Base-by-base conservation (phyloP, 2,797 vertebrate genomes). In the Neostethus bicornis region DNA sequence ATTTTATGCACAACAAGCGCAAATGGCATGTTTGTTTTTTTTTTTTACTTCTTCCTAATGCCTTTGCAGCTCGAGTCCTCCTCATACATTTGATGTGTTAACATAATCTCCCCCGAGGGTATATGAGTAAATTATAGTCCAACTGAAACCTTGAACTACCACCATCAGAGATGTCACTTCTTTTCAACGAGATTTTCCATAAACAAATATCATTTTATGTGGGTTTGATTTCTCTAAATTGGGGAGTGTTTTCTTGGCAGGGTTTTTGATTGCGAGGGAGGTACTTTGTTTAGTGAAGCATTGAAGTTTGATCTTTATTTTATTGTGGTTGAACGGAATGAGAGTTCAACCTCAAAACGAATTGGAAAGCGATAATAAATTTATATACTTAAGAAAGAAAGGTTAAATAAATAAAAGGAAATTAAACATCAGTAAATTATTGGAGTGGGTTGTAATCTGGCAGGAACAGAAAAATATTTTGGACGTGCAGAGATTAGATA, bases 371-470 rank as follows among this genome's bases (percentile, higher is more conserved):
- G 46, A 14, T 25, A 41, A 49, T 1, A 1, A 45, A 43, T 77
- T 61, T 39, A 56, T 52, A 53, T 34, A 38, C 16, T 19, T 44
- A 43, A 70, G 71, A 14, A 50, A 35, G 13, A 10, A 51, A 37
- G 34, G 17, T 45, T 44, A 47, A 56, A 58, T 65, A 79, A 75
- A 42, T 3, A 32, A 31, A 32, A 5, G 1, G 13, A 59, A 57
- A 34, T 13, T 12, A 13, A 5, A 65, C 38, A 66, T 70, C 31
- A 44, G 51, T 54, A 56, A 73, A 61, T 65, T 12, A 64, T 74
- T 79, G 65, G 75, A 70, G 34, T 17, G 73, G 62, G 56, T 31
- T 77, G 51, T 34, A 38, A 69, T 81, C 77, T 81, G 72, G 63
- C 68, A 67, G 59, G 55, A 64, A 58, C 17, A 19, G 42, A 71